A percentile compares a stretch with the other conserved stretches of the same genome.
Evolutionary conservation across 2,797 vertebrate species (phyloP).

Genomic region (Syndactyla subalaris): DNA sequence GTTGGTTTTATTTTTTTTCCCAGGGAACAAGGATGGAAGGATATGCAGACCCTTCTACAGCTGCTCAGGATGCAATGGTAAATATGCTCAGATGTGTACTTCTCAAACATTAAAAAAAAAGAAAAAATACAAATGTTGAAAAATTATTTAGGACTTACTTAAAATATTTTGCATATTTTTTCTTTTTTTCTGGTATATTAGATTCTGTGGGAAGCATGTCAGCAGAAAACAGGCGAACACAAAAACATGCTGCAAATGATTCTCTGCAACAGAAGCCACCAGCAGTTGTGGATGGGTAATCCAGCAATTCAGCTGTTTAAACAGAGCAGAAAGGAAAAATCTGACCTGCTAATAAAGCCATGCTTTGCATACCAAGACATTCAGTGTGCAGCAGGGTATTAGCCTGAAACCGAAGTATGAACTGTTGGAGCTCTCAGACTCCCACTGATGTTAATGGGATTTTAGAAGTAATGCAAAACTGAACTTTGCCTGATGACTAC

Average conservation of each 20-base stretch:
- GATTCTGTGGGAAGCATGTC: conserved; percentile 83
- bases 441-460: neutral
- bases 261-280: conserved; percentile 78
- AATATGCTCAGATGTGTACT: neutral
- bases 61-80: conserved; percentile 82
- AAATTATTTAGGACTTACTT: neutral
- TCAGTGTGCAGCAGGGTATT: neutral
- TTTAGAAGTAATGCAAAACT: neutral
- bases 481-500: neutral
- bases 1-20: neutral
- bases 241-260: conserved; percentile 81
- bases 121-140: neutral
- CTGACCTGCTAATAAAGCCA: neutral
- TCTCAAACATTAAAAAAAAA: neutral
- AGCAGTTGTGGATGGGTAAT: conserved; percentile 82
- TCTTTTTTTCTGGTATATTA: conserved; percentile 3
- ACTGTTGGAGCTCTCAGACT: neutral
- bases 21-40: conserved; percentile 80
- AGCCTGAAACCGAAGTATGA: neutral
- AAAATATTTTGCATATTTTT: neutral
- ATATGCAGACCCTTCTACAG: conserved; percentile 74
- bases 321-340: conserved; percentile 19
- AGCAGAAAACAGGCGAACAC: conserved; percentile 78
- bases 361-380: neutral
- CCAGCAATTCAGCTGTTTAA: neutral